Conservation (phyloP, 2,888 invertebrate genomes). For the Conchocele bisecta region DNA sequence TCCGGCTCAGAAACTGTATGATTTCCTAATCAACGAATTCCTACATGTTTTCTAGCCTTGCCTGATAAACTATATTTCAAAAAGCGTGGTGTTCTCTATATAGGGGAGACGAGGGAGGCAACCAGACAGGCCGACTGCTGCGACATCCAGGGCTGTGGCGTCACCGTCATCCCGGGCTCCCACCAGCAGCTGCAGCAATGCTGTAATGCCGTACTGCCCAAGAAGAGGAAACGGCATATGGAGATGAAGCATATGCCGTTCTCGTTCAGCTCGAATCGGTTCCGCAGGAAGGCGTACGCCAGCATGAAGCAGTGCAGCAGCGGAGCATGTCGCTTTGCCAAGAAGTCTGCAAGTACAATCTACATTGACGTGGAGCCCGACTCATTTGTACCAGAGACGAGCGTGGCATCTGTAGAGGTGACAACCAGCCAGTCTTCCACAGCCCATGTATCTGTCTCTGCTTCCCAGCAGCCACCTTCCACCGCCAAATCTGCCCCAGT, state of each 20-base stretch:
- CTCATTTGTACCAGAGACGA: slow-evolving; percentile 2
- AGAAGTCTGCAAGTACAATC: slow-evolving; percentile 53
- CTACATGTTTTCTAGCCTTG: too few relatives aligned
- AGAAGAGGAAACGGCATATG: slow-evolving; percentile 79
- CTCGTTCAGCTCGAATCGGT: slow-evolving; percentile 55
- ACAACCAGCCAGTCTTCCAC: not conserved
- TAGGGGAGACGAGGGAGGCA: slow-evolving; percentile 1
- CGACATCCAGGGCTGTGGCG: slow-evolving; percentile 69
- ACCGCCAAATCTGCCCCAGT: not conserved
- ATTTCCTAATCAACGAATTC: too few relatives aligned
- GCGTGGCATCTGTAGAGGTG: slow-evolving; percentile 1
- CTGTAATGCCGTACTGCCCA: slow-evolving; percentile 79
- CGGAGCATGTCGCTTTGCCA: not conserved
- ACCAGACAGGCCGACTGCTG: slow-evolving; percentile 59
- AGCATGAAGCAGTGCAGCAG: slow-evolving; percentile 10
- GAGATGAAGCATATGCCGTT: slow-evolving; percentile 65
- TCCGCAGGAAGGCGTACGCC: slow-evolving; percentile 17
- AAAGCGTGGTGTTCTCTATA: too few relatives aligned
- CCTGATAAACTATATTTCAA: too few relatives aligned
- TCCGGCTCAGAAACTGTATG: too few relatives aligned
- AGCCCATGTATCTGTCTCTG: not conserved
- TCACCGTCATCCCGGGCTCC: slow-evolving; percentile 73
- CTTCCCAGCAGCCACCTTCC: not conserved
- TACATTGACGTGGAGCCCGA: slow-evolving; percentile 70
- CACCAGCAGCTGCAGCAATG: slow-evolving; percentile 74